Conservation (phyloP, 2,113 vertebrate species). For the Gnathonemus longibarbis region DNA sequence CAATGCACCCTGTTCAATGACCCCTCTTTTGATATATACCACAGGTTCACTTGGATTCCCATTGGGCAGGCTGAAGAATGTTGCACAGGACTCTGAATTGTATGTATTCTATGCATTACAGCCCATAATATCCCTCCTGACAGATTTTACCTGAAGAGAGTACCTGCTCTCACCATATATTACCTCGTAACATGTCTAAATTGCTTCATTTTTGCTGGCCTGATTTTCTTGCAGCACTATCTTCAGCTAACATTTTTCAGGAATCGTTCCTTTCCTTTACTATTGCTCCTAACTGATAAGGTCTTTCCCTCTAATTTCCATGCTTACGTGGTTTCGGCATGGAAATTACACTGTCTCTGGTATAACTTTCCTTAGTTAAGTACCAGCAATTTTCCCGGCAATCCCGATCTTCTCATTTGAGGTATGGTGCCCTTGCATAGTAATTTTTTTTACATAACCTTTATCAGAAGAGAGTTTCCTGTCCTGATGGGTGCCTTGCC, state of each 20-base stretch:
- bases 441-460: neutral
- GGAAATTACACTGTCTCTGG: neutral
- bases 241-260: neutral
- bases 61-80: neutral
- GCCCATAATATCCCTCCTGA: neutral
- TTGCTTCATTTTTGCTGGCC: neutral
- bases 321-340: neutral
- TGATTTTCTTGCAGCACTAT: neutral
- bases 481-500: neutral
- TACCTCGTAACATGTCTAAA: neutral
- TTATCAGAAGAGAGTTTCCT: neutral
- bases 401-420: neutral
- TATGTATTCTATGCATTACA: neutral
- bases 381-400: neutral
- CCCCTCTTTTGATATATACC: neutral
- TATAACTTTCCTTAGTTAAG: neutral
- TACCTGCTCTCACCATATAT: neutral
- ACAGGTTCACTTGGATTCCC: neutral
- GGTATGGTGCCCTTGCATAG: neutral
- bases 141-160: neutral
- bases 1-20: neutral
- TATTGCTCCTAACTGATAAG: neutral
- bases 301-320: neutral
- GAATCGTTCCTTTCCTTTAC: neutral
- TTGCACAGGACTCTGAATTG: neutral